Evolutionary conservation across 1,140 invertebrate species (phyloP).

Genomic region (Hydropsyche tenuis): DNA sequence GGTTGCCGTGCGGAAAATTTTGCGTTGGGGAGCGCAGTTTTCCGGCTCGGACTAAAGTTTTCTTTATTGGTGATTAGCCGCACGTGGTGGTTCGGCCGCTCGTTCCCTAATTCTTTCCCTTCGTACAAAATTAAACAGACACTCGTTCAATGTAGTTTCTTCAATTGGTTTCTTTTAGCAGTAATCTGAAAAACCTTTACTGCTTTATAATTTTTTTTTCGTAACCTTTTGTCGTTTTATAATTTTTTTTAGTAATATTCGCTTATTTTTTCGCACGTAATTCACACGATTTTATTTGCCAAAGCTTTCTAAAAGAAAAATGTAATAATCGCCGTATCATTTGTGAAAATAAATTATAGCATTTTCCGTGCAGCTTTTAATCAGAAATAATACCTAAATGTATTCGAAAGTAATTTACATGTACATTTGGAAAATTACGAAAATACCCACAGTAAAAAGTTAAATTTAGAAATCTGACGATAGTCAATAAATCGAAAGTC

Average conservation of each 20-base stretch:
- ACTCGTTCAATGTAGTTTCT: slow-evolving; percentile 7
- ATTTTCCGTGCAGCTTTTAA: no score
- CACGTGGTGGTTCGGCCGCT: slow-evolving; percentile 40
- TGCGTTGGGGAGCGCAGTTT: slow-evolving; percentile 10
- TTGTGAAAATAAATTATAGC: no score
- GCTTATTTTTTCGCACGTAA: no score
- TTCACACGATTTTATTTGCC: no score
- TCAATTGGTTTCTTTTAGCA: neutral
- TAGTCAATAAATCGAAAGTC: no score
- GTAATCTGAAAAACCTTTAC: neutral
- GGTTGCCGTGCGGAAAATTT: neutral
- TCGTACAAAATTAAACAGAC: slow-evolving; percentile 31
- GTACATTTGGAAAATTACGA: no score
- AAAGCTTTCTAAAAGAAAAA: no score
- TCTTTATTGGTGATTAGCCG: slow-evolving; percentile 42
- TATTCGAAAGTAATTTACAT: no score
- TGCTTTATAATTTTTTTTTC: neutral
- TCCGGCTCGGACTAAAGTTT: slow-evolving; percentile 21
- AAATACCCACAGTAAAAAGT: no score
- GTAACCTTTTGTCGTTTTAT: neutral
- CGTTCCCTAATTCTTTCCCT: slow-evolving; percentile 33
- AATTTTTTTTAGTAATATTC: neutral
- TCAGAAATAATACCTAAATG: no score
- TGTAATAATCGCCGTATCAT: no score
- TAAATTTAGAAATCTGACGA: no score